Evolutionary conservation across 2,113 vertebrate species (phyloP).

Genomic region (Corythornis cristatus): DNA sequence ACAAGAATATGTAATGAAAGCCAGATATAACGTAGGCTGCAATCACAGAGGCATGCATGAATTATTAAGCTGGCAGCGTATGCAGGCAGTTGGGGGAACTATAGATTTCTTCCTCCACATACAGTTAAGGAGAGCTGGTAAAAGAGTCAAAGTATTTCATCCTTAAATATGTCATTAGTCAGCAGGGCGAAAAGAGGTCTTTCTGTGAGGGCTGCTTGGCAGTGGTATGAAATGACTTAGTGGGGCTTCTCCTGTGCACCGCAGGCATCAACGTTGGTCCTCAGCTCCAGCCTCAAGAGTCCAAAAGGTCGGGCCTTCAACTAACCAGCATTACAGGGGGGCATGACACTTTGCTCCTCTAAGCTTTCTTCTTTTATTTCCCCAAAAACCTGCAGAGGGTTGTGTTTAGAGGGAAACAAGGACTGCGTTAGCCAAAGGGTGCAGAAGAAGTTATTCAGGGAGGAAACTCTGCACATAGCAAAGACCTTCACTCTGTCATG

Average conservation of each 20-base stretch:
- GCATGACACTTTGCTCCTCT: background rate
- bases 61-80: slow-evolving; percentile 60
- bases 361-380: background rate
- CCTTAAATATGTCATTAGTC: slow-evolving; percentile 53
- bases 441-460: background rate
- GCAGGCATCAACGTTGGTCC: background rate
- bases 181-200: background rate
- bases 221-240: background rate
- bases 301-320: background rate
- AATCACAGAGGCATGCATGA: slow-evolving; percentile 30
- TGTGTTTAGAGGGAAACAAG: background rate
- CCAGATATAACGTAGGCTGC: slow-evolving; percentile 8
- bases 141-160: slow-evolving; percentile 60
- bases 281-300: accelerated
- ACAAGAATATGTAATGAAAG: slow-evolving; percentile 58
- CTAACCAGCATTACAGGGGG: accelerated
- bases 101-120: slow-evolving; percentile 6
- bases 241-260: accelerated
- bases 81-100: slow-evolving; percentile 33
- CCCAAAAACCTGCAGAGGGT: background rate
- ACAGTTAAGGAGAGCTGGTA: background rate
- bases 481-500: background rate
- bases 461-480: accelerated
- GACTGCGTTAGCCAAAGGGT: background rate
- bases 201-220: background rate